Conservation (phyloP, 2,113 vertebrate genomes). For the Sebastes fasciatus region DNA sequence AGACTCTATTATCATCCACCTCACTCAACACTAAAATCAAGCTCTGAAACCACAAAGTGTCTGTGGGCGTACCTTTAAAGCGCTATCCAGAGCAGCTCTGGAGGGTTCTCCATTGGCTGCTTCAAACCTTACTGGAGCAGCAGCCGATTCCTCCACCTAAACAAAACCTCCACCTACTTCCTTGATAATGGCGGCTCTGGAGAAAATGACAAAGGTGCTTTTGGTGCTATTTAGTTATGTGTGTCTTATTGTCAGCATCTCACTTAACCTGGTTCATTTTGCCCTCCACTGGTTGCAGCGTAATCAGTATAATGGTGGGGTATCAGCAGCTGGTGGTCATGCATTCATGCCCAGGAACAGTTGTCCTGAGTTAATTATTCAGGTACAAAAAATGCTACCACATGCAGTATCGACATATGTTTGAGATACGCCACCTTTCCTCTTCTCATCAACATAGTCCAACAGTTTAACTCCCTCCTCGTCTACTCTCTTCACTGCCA, state of each 20-base stretch:
- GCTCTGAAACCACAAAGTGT: constrained; percentile 12
- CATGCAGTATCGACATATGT: background rate
- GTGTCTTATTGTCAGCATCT: constrained; percentile 36
- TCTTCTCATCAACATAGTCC: background rate
- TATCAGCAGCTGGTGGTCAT: constrained; percentile 51
- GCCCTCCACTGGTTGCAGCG: constrained; percentile 48
- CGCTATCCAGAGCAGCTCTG: constrained; percentile 2
- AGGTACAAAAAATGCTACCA: background rate
- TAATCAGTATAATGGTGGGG: constrained; percentile 22
- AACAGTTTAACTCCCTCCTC: background rate
- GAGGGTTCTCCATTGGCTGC: constrained; percentile 12
- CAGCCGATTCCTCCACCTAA: background rate
- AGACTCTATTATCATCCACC: constrained; percentile 14
- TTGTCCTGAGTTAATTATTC: constrained; percentile 31
- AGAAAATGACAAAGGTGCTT: constrained; percentile 23
- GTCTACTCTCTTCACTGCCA: too few species aligned
- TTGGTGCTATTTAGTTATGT: constrained; percentile 28
- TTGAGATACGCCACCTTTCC: background rate
- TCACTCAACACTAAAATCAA: constrained; percentile 19
- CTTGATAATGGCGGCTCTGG: constrained; percentile 3
- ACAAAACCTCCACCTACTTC: background rate
- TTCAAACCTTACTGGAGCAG: background rate
- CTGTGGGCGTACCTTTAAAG: background rate
- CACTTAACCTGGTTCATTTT: constrained; percentile 52
- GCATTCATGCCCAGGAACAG: background rate